These are phyloP conservation scores for Heterohyrax brucei DNA, from an alignment of 2,797 vertebrate genomes.

Conservation along the genomic window DNA sequence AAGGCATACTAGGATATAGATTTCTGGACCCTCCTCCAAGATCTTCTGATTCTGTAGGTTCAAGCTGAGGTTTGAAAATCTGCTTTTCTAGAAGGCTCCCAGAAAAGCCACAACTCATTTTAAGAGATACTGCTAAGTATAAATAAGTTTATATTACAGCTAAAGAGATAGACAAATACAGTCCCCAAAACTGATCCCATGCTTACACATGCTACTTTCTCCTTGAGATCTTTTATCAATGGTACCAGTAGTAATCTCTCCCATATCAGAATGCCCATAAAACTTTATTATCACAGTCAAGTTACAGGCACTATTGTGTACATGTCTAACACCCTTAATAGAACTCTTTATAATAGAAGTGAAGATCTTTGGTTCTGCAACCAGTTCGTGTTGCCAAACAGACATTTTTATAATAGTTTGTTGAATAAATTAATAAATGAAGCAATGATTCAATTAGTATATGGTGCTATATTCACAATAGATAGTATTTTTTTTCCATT, in stretches of 20 bases:
- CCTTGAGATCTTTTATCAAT: background rate
- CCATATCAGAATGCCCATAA: background rate
- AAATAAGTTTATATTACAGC: background rate
- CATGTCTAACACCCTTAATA: background rate
- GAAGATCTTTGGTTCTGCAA: background rate
- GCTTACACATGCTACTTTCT: background rate
- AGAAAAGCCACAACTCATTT: background rate
- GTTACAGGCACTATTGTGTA: background rate
- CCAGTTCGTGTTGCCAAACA: background rate
- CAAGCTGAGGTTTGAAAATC: background rate
- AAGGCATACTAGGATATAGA: background rate
- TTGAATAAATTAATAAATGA: background rate
- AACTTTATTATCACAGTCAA: background rate
- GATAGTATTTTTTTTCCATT: background rate
- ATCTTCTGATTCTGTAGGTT: background rate
- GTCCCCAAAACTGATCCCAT: background rate
- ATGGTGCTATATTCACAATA: background rate
- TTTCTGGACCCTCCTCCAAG: background rate
- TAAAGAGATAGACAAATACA: background rate
- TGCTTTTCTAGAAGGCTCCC: background rate
- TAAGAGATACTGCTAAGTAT: background rate
- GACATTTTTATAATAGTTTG: background rate
- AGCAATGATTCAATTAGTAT: too few relatives aligned
- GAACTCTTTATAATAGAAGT: too few relatives aligned
- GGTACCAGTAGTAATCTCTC: background rate